phyloP scores from a whole-genome alignment of 2,888 invertebrate genomes.

The Mechanitis messenoides region DNA sequence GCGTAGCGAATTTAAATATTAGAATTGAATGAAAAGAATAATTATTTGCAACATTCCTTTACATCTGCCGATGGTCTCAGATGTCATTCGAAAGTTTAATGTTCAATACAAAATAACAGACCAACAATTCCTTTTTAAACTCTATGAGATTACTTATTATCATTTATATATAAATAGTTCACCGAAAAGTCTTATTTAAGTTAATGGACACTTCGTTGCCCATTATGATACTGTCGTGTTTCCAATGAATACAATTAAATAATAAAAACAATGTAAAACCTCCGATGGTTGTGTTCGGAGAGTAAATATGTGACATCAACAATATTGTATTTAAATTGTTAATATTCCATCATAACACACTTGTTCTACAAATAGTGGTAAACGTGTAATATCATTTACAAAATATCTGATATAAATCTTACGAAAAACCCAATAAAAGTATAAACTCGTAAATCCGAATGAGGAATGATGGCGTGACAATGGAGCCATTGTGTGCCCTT shows the following conservation, averaged over 20 bases:
- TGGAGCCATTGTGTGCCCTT: slow-evolving; percentile 30
- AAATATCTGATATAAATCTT: slow-evolving; percentile 22
- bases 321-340: no score
- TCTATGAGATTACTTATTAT: no score
- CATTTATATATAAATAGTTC: no score
- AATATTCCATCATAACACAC: no score
- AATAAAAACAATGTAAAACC: no score
- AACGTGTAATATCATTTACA: slow-evolving; percentile 4
- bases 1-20: slow-evolving; percentile 33
- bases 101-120: slow-evolving; percentile 15
- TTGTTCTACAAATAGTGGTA: neutral
- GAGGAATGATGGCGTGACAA: slow-evolving; percentile 47
- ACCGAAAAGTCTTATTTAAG: no score
- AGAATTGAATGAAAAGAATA: slow-evolving; percentile 33
- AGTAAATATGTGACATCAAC: no score
- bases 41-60: slow-evolving; percentile 38
- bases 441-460: slow-evolving; percentile 58
- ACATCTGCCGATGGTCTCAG: slow-evolving; percentile 39
- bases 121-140: neutral
- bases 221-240: no score
- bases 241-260: no score
- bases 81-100: slow-evolving; percentile 28
- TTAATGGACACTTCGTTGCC: no score
- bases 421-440: slow-evolving; percentile 49
- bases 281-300: no score